These are phyloP conservation scores for Margaritifera margaritifera DNA, from an alignment of 2,888 invertebrate genomes.

Conservation along the genomic window DNA sequence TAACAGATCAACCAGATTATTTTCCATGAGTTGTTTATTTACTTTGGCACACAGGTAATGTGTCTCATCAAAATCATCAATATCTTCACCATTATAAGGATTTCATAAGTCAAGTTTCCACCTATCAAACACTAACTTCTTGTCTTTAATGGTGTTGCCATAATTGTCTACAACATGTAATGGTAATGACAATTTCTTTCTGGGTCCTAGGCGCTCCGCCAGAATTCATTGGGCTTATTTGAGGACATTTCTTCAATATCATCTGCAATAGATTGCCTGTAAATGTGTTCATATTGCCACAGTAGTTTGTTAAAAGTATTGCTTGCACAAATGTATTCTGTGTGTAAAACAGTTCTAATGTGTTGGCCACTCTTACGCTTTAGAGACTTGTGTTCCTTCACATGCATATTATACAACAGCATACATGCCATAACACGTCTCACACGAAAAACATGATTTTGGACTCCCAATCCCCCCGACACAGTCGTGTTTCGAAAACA, in stretches of 20 bases:
- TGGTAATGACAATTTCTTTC: constrained; percentile 6
- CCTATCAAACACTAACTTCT: constrained; percentile 7
- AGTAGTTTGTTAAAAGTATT: constrained; percentile 13
- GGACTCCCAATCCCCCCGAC: too few relatives aligned
- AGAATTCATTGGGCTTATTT: constrained; percentile 9
- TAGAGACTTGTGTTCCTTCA: constrained; percentile 2
- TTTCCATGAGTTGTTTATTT: constrained; percentile 21
- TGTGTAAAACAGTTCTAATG: not conserved
- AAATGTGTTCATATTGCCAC: constrained; percentile 4
- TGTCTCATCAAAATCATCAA: constrained; percentile 7
- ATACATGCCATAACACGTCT: too few relatives aligned
- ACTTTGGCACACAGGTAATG: constrained; percentile 9
- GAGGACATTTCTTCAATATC: too few relatives aligned
- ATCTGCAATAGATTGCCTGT: constrained; percentile 3
- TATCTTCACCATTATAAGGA: constrained; percentile 3
- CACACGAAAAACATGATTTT: too few relatives aligned
- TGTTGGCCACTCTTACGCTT: not conserved
- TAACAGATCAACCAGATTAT: constrained; percentile 14
- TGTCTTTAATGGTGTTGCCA: not conserved
- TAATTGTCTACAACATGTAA: constrained; percentile 4
- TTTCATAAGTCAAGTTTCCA: constrained; percentile 15
- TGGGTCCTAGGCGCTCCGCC: constrained; percentile 3
- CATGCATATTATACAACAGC: too few relatives aligned
- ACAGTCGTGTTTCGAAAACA: too few relatives aligned
- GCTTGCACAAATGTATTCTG: constrained; percentile 7